Evolutionary conservation across 2,113 vertebrate genomes (phyloP), one percentile per base, ranked within the genome.

Genomic region (Cochlearius cochlearius): DNA sequence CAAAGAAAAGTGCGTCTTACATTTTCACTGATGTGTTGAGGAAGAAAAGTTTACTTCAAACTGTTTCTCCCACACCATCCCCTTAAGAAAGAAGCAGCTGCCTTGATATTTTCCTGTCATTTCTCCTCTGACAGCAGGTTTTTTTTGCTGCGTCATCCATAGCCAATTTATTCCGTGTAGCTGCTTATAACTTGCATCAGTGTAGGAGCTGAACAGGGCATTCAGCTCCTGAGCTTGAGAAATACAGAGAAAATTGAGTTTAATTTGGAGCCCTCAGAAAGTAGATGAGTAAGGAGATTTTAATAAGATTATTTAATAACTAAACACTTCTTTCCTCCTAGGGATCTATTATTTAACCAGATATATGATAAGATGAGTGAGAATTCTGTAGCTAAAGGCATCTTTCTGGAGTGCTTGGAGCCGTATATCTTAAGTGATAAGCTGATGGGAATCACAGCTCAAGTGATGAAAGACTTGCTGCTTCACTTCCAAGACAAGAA

Each of bases 351-450:
- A 41, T 99, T 99, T 94, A 98, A 98, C 95, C 99, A 99, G 96
- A 98, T 99, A 80, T 99, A 99, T 89, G 94, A 98, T 72, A 99
- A 98, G 55, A 98, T 99, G 96, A 98, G 97, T 93, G 99, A 99
- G 97, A 99, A 99, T 94, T 99, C 98, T 13, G 99, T 99, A 68
- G 99, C 99, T 82, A 99, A 99, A 92, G 99, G 99, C 23, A 98
- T 99, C 80, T 99, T 99, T 96, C 96, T 99, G 97, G 99, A 99
- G 97, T 99, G 98, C 53, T 98, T 99, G 50, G 99, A 99, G 90
- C 98, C 99, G 0, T 99, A 99, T 96, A 99, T 99, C 92, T 97
- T 99, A 75, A 99, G 98, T 29, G 99, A 99, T 95, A 99, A 99
- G 76, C 98, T 99, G 32, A 97, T 98, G 79, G 99, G 99, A 93